A percentile compares a stretch with the other conserved stretches of the same genome.
Conservation (phyloP, 2,888 invertebrate species). For the Pecten maximus region DNA sequence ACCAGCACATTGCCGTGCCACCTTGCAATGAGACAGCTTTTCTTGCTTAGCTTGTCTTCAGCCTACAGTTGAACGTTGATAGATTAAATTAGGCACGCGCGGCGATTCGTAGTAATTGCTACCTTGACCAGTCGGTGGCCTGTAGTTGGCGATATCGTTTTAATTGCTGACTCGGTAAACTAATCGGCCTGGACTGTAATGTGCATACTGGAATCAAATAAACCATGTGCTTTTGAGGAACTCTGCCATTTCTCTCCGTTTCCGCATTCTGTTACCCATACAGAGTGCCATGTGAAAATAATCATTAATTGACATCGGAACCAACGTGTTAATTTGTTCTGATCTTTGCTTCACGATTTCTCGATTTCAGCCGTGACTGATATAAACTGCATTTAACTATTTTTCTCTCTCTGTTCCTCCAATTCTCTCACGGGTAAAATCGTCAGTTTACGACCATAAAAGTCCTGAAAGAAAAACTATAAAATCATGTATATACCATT, state of each 20-base stretch:
- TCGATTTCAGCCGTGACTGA: no score
- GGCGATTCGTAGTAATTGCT: background rate
- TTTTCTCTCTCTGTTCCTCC: no score
- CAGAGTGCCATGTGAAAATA: no score
- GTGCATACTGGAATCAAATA: background rate
- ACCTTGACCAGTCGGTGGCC: slow-evolving; percentile 17
- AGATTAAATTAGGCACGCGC: background rate
- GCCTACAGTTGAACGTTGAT: background rate
- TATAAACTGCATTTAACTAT: no score
- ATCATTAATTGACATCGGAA: no score
- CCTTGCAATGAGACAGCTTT: background rate
- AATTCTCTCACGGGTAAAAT: no score
- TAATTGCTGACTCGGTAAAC: slow-evolving; percentile 17
- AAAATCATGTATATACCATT: no score
- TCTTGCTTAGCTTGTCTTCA: background rate
- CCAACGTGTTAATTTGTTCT: no score
- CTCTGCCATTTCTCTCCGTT: background rate
- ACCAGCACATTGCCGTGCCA: background rate
- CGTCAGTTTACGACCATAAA: no score
- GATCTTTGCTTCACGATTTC: no score
- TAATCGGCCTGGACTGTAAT: background rate
- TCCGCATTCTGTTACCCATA: background rate
- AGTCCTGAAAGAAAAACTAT: no score
- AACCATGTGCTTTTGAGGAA: background rate
- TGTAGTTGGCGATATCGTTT: background rate